Evolutionary conservation across 2,888 invertebrate species (phyloP).

Genomic region (Halictus quadricinctus): DNA sequence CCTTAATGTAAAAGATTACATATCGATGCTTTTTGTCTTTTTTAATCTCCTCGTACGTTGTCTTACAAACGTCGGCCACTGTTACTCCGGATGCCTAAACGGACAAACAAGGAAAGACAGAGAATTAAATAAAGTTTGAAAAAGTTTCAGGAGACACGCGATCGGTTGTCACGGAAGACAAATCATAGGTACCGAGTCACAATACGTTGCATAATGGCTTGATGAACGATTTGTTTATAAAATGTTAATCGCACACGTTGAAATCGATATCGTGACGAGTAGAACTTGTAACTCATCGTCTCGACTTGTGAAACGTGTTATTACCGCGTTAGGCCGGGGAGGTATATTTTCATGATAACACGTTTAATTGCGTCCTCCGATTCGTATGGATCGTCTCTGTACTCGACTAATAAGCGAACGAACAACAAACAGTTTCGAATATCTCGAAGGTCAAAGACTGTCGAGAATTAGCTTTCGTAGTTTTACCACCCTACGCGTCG

Average conservation of each 20-base stretch:
- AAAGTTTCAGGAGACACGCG: not conserved
- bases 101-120: not conserved
- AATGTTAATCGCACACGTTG: constrained; percentile 55
- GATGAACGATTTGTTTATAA: constrained; percentile 52
- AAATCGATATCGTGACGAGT: constrained; percentile 47
- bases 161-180: constrained; percentile 20
- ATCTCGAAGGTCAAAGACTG: not conserved
- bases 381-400: not conserved
- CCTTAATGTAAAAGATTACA: constrained; percentile 97
- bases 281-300: constrained; percentile 19
- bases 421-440: not conserved
- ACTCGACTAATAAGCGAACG: not conserved
- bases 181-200: constrained; percentile 41
- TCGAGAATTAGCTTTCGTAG: not conserved
- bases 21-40: constrained; percentile 99
- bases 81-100: constrained; percentile 96
- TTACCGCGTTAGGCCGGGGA: not conserved
- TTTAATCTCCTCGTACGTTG: constrained; percentile 98
- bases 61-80: constrained; percentile 97
- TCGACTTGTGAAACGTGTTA: constrained; percentile 16
- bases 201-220: constrained; percentile 53
- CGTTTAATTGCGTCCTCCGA: not conserved
- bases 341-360: not conserved
- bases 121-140: not conserved
- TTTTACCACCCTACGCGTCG: not conserved